Base-by-base conservation (phyloP, 35 echinoderm and acorn worm genomes). In the Apostichopus japonicus region DNA sequence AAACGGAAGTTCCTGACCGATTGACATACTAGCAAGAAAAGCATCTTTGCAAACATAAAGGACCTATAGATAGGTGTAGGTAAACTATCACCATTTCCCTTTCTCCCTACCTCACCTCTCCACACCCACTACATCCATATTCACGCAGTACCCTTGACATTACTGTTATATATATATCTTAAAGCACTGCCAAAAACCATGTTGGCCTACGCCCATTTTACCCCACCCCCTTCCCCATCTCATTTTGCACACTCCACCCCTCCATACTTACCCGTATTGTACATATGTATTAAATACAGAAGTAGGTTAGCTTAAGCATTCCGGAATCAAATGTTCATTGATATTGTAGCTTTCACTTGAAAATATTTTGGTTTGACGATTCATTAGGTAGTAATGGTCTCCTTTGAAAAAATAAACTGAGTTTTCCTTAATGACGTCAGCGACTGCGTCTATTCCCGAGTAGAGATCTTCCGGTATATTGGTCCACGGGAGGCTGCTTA, bases 351-450 rank as follows among this genome's bases (percentile, higher is more conserved):
- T 15, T 24, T 24, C 71, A 75, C 71, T 75, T 19, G 53, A 21
- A 58, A 84, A 84, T 23, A 24, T 57, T 58, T 17, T 24, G 15
- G 53, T 84, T 23, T 7, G 54, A 7, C 81, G 8, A 51, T 84
- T 24, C 81, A 84, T 84, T 8, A 84, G 8, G 17, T 62, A 84
- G 23, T 84, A 84, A 59, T 58, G 81, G 51, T 84, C 54, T 57
- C 81, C 81, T 54, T 84, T 84, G 55, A 84, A 56, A 4, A 84
- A 16, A n/a, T 84, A 84, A 51, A 84, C 54, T n/a, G 21, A 57
- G 19, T 84, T 55, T 19, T n/a, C 81, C 7, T 55, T 19, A 6
- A 54, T 6, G 54, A 84, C 81, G 81, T 56, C 81, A 56, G 7
- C 56, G 4, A 57, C 17, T 56, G 81, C 81, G 24, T 84, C 81